Conservation (phyloP, 2,888 invertebrate genomes). For the Catocala nupta region DNA sequence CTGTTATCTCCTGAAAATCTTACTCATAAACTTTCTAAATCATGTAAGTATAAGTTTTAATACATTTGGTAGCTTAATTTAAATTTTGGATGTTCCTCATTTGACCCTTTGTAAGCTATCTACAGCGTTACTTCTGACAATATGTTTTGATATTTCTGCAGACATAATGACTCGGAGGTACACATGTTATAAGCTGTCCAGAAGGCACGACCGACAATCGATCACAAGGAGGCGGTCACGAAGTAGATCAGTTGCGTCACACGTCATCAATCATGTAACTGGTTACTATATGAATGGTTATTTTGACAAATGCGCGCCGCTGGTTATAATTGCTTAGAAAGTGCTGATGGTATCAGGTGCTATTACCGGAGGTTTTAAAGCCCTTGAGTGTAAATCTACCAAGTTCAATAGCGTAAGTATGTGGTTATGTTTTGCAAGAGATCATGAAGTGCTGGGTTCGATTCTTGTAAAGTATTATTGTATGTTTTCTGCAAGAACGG, state of each 20-base stretch:
- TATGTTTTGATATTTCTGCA: too few species aligned
- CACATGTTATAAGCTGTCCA: too few species aligned
- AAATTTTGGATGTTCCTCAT: too few species aligned
- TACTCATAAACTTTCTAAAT: too few species aligned
- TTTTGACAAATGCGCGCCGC: slow-evolving; percentile 31
- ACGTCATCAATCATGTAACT: slow-evolving; percentile 12
- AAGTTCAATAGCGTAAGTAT: not conserved
- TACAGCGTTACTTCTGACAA: too few species aligned
- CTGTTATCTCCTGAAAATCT: too few species aligned
- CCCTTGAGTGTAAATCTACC: not conserved
- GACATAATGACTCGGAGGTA: too few species aligned
- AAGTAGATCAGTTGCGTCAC: slow-evolving; percentile 4
- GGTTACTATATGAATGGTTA: slow-evolving; percentile 30
- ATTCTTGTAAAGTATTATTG: too few species aligned
- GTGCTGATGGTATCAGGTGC: slow-evolving; percentile 18
- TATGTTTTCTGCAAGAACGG: too few species aligned
- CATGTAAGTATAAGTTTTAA: too few species aligned
- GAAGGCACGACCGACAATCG: not conserved
- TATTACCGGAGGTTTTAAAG: not conserved
- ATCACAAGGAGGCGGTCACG: not conserved
- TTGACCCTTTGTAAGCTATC: too few species aligned
- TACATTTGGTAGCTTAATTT: too few species aligned
- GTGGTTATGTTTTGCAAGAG: not conserved
- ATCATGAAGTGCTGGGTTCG: not conserved
- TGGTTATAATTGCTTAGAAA: slow-evolving; percentile 26